Evolutionary conservation across 2,113 vertebrate genomes (phyloP), one percentile per base, ranked within the genome.

Genomic region (Odontophorus gujanensis): DNA sequence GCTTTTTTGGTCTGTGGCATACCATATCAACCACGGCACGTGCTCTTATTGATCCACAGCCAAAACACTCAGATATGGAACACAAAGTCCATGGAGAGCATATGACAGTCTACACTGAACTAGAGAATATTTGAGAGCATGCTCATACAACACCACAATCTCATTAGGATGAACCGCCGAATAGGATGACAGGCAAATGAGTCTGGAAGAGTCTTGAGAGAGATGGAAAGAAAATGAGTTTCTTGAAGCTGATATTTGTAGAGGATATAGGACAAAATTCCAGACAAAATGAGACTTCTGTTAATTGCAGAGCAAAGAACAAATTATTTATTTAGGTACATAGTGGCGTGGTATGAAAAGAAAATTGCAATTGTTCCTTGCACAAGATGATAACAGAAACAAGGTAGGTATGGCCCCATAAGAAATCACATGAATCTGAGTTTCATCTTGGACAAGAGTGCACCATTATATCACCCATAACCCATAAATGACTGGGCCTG

Each of bases 21-120:
- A 32, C 24, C 51, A 73, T 11, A 24, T 19, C 36, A 53, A 48
- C 24, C 75, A 45, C 11, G 69, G 62, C 28, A 42, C 0, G 0
- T 30, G 11, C 34, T 66, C 21, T 14, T 71, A 13, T 6, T 61
- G 28, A 43, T 4, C 19, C 78, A 76, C 25, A 43, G n/a, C 47
- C 34, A 40, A 59, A 38, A 71, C 71, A 6, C 16, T 47, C 32
- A 42, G 13, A 25, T 1, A 32, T 7, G 6, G 38, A 7, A 55
- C 22, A 28, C 8, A 67, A 42, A 34, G 8, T 19, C 11, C 22
- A 24, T 43, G 48, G 20, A 58, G 10, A 45, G 36, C 48, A 10
- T 71, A 24, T 45, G n/a, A 34, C 1, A 59, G 19, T 32, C 11
- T 16, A 50, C 7, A 9, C 1, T 2, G 12, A 81, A 7, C 17